These are phyloP conservation scores for Elaphurus davidianus DNA, from an alignment of 2,113 vertebrate species.

Conservation along the genomic window DNA sequence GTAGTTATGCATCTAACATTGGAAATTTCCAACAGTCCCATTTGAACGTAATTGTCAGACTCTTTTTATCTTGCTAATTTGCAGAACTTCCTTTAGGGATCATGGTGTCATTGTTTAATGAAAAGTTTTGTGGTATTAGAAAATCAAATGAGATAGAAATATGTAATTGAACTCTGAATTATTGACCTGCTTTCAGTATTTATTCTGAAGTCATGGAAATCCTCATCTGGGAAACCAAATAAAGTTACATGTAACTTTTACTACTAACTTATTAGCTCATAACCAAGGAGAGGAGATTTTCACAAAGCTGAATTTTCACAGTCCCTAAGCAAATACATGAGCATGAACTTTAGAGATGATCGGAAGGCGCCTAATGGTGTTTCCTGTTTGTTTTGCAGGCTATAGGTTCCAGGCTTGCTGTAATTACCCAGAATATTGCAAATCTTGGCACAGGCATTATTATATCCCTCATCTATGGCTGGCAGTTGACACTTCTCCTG, in stretches of 20 bases:
- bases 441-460: constrained; percentile 94
- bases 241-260: background rate
- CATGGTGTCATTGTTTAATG: background rate
- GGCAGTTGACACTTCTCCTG: constrained; percentile 93
- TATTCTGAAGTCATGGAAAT: constrained; percentile 10
- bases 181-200: constrained; percentile 4
- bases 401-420: constrained; percentile 88
- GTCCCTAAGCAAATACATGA: background rate
- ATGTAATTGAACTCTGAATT: background rate
- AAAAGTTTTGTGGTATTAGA: background rate
- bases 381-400: constrained; percentile 80
- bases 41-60: background rate
- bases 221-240: constrained; percentile 8
- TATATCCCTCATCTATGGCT: constrained; percentile 90
- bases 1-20: background rate
- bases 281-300: background rate
- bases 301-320: background rate
- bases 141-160: background rate
- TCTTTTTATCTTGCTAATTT: constrained; percentile 1
- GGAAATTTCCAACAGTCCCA: background rate
- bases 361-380: background rate
- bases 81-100: background rate
- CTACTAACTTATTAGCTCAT: background rate
- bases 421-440: constrained; percentile 90
- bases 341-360: background rate